Evolutionary conservation across 2,888 invertebrate species (phyloP).

Genomic region (Nomada lathburiana): DNA sequence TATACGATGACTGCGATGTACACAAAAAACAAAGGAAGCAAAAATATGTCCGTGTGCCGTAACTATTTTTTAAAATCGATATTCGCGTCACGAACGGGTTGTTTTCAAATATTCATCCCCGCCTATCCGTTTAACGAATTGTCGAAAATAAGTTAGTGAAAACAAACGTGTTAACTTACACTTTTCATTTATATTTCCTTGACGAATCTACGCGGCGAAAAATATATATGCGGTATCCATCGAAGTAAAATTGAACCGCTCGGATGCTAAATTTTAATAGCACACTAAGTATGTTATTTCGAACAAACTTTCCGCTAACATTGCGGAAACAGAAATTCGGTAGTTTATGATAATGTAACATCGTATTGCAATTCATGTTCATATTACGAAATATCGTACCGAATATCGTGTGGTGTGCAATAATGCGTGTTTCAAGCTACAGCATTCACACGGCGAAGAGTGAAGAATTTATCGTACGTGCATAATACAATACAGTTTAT

Average conservation of each 20-base stretch:
- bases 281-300: not conserved
- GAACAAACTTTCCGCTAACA: not conserved
- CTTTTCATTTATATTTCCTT: too few species aligned
- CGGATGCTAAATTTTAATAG: too few species aligned
- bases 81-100: not conserved
- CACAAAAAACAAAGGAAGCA: not conserved
- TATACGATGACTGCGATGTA: not conserved
- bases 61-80: conserved; percentile 2
- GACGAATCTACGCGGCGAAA: too few species aligned
- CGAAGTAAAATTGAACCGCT: too few species aligned
- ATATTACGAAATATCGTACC: not conserved
- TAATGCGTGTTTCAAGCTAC: not conserved
- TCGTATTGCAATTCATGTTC: not conserved
- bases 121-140: not conserved
- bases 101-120: not conserved
- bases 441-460: not conserved
- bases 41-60: not conserved
- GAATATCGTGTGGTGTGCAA: not conserved
- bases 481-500: not conserved
- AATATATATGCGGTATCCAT: too few species aligned
- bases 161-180: too few species aligned
- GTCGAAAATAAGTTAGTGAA: not conserved
- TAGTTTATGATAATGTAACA: not conserved
- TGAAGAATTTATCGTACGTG: not conserved
- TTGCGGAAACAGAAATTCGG: not conserved